A percentile compares a stretch with the other conserved stretches of the same genome.
These are phyloP conservation scores for Drosophila nr. perissopoda DNA, from an alignment of 2,888 invertebrate species.

Conservation along the genomic window DNA sequence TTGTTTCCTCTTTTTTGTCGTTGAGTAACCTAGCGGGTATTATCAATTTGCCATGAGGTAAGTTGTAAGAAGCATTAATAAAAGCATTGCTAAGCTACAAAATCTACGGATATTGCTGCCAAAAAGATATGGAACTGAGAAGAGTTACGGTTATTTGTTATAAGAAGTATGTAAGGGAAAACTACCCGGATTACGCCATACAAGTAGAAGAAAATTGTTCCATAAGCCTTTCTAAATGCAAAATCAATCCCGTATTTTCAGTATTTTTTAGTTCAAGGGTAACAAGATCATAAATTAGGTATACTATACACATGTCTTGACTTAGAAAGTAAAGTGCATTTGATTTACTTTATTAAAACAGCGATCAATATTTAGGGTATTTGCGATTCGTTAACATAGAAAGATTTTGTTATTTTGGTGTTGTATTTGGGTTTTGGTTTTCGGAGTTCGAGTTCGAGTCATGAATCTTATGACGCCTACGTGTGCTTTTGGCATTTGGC, in stretches of 20 bases:
- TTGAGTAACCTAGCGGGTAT: conserved; percentile 25
- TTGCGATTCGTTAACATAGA: not conserved
- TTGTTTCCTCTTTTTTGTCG: not conserved
- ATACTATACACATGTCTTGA: not conserved
- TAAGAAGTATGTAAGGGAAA: not conserved
- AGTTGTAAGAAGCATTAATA: not conserved
- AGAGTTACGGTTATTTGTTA: not conserved
- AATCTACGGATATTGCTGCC: not conserved
- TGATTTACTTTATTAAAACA: not conserved
- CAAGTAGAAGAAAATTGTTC: not conserved
- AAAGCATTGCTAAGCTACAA: not conserved
- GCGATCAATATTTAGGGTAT: conserved; percentile 25
- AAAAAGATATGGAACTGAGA: not conserved
- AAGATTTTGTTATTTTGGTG: conserved; percentile 1
- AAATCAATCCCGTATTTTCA: no score
- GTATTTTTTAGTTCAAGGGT: not conserved
- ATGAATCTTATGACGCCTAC: conserved; percentile 83
- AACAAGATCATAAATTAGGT: not conserved
- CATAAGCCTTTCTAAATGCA: not conserved
- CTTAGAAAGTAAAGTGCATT: not conserved
- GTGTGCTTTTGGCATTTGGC: conserved; percentile 82
- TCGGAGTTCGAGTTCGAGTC: conserved; percentile 68
- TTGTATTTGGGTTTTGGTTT: conserved; percentile 50
- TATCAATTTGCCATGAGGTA: not conserved
- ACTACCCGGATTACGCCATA: not conserved